Conservation (phyloP, 2,888 invertebrate genomes). For the Gisinianus flammeolus region DNA sequence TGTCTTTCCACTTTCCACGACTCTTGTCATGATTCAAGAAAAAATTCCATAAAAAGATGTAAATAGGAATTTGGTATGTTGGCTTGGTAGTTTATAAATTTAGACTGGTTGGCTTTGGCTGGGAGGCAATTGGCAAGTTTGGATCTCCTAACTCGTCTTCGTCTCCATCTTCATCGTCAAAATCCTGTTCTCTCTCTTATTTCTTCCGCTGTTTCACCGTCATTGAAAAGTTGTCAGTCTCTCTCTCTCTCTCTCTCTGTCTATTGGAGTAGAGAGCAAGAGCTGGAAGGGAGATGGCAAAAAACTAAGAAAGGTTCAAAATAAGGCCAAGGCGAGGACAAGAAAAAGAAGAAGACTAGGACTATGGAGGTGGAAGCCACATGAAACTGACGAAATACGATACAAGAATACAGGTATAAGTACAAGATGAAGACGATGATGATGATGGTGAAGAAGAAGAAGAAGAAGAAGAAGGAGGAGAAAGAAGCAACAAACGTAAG, state of each 20-base stretch:
- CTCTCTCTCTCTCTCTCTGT: background rate
- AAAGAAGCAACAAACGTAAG: too few relatives aligned
- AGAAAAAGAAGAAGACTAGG: background rate
- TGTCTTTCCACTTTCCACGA: too few relatives aligned
- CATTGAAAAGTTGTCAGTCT: background rate
- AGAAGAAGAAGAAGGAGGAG: too few relatives aligned
- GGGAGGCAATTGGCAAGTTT: constrained; percentile 21
- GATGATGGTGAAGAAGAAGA: constrained; percentile 9
- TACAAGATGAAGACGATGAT: too few relatives aligned
- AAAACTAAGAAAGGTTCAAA: constrained; percentile 1
- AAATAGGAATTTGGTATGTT: constrained; percentile 15
- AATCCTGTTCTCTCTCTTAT: background rate
- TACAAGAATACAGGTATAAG: too few relatives aligned
- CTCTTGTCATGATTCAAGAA: too few relatives aligned
- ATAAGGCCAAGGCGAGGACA: background rate
- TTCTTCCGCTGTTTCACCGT: background rate
- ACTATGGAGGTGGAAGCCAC: background rate
- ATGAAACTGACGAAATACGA: too few relatives aligned
- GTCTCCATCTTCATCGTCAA: background rate
- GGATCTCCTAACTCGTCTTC: constrained; percentile 12
- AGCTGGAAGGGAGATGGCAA: constrained; percentile 23
- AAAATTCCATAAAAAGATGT: too few relatives aligned
- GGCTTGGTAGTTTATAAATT: constrained; percentile 23
- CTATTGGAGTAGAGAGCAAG: constrained; percentile 18
- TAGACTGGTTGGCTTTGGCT: constrained; percentile 16